Conservation (phyloP, 2,113 vertebrate genomes). For the Ammodytes marinus region DNA sequence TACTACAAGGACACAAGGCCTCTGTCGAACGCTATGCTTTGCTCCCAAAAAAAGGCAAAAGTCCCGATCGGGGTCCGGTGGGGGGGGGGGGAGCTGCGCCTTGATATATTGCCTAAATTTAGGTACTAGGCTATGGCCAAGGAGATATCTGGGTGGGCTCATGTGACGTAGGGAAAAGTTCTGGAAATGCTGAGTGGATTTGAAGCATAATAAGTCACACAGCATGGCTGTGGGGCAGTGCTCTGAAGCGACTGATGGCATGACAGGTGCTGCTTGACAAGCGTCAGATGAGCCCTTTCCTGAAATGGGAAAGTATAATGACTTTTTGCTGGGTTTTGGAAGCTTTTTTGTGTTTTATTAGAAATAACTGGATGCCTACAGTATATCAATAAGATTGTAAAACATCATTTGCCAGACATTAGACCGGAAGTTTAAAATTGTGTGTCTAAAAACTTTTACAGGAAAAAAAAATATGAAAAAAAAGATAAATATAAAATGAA, state of each 20-base stretch:
- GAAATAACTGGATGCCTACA: not conserved
- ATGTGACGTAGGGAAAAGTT: conserved; percentile 84
- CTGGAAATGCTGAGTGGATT: conserved; percentile 85
- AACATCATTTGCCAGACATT: conserved; percentile 1
- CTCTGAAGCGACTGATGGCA: conserved; percentile 89
- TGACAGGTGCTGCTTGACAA: conserved; percentile 89
- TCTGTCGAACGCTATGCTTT: conserved; percentile 65
- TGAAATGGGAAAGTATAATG: conserved; percentile 70
- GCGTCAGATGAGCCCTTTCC: conserved; percentile 86
- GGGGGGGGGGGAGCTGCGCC: conserved; percentile 41
- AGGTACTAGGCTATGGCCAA: conserved; percentile 83
- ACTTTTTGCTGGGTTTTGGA: conserved; percentile 82
- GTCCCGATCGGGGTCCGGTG: conserved; percentile 52
- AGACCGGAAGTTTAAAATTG: not conserved
- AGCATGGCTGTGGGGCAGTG: conserved; percentile 89
- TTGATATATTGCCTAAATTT: conserved; percentile 88
- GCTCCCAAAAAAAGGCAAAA: conserved; percentile 83
- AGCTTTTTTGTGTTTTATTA: conserved; percentile 70
- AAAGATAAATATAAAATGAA: not conserved
- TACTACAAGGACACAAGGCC: conserved; percentile 53
- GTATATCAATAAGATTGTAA: not conserved
- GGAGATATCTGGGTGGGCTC: conserved; percentile 82
- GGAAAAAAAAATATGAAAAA: not conserved
- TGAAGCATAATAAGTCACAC: conserved; percentile 87
- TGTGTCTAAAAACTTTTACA: not conserved